Evolutionary conservation across 2,113 vertebrate genomes (phyloP).

Genomic region (Aptenodytes forsteri): DNA sequence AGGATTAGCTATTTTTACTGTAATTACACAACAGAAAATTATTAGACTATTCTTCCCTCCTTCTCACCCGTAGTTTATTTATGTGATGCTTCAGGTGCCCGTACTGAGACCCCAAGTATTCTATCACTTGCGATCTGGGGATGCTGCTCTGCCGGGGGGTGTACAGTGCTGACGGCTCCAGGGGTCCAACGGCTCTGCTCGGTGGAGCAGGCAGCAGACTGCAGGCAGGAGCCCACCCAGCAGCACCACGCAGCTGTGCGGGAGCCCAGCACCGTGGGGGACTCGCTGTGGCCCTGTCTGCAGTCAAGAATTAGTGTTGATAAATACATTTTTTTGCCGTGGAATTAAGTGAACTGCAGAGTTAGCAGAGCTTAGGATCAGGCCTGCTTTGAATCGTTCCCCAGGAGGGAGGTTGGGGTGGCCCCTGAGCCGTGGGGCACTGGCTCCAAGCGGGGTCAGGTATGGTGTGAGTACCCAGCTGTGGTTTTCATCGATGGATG

Average conservation of each 20-base stretch:
- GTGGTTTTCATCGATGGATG: neutral
- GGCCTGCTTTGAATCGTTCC: neutral
- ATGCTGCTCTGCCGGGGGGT: rapidly evolving
- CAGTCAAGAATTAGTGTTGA: neutral
- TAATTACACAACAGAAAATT: slow-evolving; percentile 21
- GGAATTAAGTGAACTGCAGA: neutral
- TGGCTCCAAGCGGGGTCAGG: neutral
- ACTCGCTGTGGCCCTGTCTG: neutral
- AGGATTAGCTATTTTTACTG: slow-evolving; percentile 25
- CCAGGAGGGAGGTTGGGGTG: neutral
- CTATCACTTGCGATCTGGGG: neutral
- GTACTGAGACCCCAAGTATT: neutral
- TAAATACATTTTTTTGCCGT: neutral
- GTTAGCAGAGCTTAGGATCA: neutral
- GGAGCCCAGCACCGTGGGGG: rapidly evolving
- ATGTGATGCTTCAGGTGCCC: neutral
- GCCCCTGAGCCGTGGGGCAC: neutral
- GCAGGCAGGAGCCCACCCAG: neutral
- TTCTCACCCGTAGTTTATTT: neutral
- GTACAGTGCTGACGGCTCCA: rapidly evolving
- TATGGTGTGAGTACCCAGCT: neutral
- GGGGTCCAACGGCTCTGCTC: neutral
- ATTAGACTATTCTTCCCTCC: neutral
- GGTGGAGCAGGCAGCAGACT: neutral
- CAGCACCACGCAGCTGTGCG: neutral